phyloP scores from a whole-genome alignment of 2,888 invertebrate genomes.

The Hirtodrosophila trivittata region DNA sequence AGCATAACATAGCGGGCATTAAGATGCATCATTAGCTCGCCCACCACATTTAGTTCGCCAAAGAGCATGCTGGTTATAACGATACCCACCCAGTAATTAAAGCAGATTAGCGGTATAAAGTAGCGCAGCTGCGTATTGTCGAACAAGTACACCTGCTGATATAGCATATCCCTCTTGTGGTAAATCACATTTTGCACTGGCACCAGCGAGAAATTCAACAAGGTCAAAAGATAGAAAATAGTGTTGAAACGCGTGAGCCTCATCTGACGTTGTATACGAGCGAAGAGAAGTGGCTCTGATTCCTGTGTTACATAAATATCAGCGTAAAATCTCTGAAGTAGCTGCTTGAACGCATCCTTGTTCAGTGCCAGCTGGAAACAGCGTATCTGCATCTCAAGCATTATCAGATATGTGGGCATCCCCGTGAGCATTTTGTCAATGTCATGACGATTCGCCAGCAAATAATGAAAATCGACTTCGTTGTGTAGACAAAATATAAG shows the following conservation, averaged over 20 bases:
- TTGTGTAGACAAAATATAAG: constrained; percentile 56
- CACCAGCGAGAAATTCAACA: constrained; percentile 55
- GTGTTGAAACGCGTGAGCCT: constrained; percentile 64
- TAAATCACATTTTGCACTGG: constrained; percentile 61
- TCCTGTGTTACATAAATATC: constrained; percentile 66
- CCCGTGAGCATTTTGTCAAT: constrained; percentile 72
- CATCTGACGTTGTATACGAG: constrained; percentile 61
- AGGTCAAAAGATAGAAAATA: constrained; percentile 59
- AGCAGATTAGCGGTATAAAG: constrained; percentile 59
- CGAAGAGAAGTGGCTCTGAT: constrained; percentile 38
- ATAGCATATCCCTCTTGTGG: constrained; percentile 66
- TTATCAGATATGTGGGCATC: constrained; percentile 65
- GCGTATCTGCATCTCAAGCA: constrained; percentile 69
- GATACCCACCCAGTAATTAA: constrained; percentile 63
- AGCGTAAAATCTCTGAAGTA: constrained; percentile 69
- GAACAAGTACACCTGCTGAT: constrained; percentile 67
- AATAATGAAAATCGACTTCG: constrained; percentile 69
- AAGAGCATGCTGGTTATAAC: constrained; percentile 65
- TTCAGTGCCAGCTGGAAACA: constrained; percentile 62
- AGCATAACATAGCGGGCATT: constrained; percentile 73
- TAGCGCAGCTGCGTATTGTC: constrained; percentile 55
- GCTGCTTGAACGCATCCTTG: constrained; percentile 55
- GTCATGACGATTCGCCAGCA: constrained; percentile 54
- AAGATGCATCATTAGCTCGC: constrained; percentile 76
- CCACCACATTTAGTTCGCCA: constrained; percentile 75